phyloP scores from a whole-genome alignment of 2,797 vertebrate species.

The Eupleurogrammus muticus region DNA sequence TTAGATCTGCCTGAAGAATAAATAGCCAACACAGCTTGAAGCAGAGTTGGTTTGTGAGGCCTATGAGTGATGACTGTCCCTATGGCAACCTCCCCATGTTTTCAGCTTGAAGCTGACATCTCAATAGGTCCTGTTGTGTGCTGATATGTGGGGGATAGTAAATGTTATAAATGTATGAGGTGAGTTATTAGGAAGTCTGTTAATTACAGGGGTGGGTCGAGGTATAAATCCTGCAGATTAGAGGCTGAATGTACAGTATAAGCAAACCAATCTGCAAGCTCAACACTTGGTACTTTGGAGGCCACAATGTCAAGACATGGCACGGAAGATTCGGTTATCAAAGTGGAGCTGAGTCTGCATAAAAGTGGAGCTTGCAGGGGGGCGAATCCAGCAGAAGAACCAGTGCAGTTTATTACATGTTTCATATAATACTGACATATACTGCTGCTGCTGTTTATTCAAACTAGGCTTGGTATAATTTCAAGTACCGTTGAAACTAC shows the following conservation, averaged over 20 bases:
- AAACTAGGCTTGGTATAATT: not conserved
- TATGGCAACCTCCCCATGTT: slow-evolving; percentile 80
- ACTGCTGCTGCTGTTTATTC: slow-evolving; percentile 9
- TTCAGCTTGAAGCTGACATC: slow-evolving; percentile 75
- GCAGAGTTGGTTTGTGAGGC: slow-evolving; percentile 66
- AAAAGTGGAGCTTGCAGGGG: slow-evolving; percentile 26
- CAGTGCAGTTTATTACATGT: not conserved
- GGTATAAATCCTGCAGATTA: slow-evolving; percentile 81
- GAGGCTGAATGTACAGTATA: slow-evolving; percentile 74
- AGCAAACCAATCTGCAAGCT: slow-evolving; percentile 79
- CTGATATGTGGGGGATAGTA: slow-evolving; percentile 80
- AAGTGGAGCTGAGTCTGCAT: slow-evolving; percentile 54
- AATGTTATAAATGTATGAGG: slow-evolving; percentile 79
- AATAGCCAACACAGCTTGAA: slow-evolving; percentile 71
- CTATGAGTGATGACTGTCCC: slow-evolving; percentile 77
- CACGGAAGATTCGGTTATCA: slow-evolving; percentile 47
- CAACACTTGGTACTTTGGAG: slow-evolving; percentile 64
- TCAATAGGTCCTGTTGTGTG: slow-evolving; percentile 70
- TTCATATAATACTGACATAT: slow-evolving; percentile 18
- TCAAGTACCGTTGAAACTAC: too few relatives aligned
- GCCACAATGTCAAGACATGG: slow-evolving; percentile 57
- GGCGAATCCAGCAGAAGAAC: slow-evolving; percentile 8
- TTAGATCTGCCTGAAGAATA: slow-evolving; percentile 74
- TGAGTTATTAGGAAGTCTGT: slow-evolving; percentile 82
- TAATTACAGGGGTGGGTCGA: slow-evolving; percentile 79